phyloP scores from a whole-genome alignment of 1,140 invertebrate genomes.

The Rhyzopertha dominica region DNA sequence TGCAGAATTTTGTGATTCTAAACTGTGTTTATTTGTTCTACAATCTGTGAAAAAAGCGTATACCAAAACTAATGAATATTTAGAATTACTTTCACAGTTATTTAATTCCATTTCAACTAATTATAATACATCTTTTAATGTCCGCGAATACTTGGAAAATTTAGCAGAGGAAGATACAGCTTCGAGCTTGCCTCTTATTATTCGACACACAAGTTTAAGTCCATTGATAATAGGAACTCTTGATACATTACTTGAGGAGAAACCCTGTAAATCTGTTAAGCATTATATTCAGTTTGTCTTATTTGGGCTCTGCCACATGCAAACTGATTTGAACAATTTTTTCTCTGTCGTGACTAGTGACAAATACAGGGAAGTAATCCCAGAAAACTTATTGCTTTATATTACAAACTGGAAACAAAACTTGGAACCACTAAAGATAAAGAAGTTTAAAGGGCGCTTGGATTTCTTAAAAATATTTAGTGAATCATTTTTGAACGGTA shows the following conservation, averaged over 20 bases:
- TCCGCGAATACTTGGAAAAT: constrained; percentile 19
- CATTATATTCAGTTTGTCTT: constrained; percentile 32
- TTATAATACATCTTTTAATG: no score
- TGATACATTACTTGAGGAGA: constrained; percentile 18
- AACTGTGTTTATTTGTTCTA: no score
- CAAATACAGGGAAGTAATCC: constrained; percentile 13
- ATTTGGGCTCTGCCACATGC: constrained; percentile 33
- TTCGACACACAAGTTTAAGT: constrained; percentile 24
- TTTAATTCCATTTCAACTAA: no score
- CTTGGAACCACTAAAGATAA: constrained; percentile 7
- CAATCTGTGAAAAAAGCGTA: no score
- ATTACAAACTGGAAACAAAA: constrained; percentile 15
- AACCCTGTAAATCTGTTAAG: constrained; percentile 22
- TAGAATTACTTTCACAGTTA: no score
- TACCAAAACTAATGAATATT: no score
- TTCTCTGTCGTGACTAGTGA: constrained; percentile 5
- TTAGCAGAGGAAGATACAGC: constrained; percentile 7
- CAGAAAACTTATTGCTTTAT: constrained; percentile 17
- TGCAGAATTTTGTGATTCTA: constrained; percentile 36
- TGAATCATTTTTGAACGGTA: constrained; percentile 19
- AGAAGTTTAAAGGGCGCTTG: constrained; percentile 24
- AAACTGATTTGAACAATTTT: constrained; percentile 21
- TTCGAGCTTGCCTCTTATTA: no score
- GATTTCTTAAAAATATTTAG: constrained; percentile 16
- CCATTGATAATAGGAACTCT: constrained; percentile 27